Percentiles rank a stretch among this genome's conserved stretches.
Conservation (phyloP, 1,140 invertebrate genomes). For the Panagrolaimus sp. region DNA sequence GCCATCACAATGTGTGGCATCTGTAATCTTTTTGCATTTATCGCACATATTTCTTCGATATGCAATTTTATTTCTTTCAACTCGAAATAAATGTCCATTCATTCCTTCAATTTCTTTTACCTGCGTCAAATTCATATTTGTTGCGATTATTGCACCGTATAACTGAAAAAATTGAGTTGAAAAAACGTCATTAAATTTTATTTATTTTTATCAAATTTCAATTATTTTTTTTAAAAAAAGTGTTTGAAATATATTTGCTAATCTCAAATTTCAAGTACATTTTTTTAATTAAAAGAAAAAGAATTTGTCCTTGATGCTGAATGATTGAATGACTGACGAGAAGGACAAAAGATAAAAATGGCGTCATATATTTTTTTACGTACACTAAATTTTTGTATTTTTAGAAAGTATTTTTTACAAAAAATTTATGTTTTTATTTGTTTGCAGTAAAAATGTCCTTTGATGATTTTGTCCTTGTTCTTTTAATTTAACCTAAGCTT, state of each 20-base stretch:
- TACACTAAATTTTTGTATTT: too few species aligned
- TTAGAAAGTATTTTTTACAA: too few species aligned
- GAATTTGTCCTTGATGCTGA: neutral
- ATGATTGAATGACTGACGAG: too few species aligned
- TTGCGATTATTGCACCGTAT: slow-evolving; percentile 25
- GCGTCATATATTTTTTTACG: too few species aligned
- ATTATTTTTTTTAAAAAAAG: too few species aligned
- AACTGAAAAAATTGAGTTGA: neutral
- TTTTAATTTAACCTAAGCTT: too few species aligned
- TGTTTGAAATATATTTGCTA: too few species aligned
- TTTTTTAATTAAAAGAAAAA: neutral
- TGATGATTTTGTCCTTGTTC: too few species aligned
- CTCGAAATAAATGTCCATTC: slow-evolving; percentile 27
- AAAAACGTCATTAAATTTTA: neutral
- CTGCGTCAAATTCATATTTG: slow-evolving; percentile 23
- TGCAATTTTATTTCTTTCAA: slow-evolving; percentile 20
- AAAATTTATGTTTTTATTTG: too few species aligned
- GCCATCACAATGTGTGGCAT: slow-evolving; percentile 28
- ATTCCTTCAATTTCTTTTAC: slow-evolving; percentile 16
- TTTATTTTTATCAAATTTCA: too few species aligned
- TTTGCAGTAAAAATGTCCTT: too few species aligned
- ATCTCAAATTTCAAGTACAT: neutral
- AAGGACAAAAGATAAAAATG: too few species aligned
- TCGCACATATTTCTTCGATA: slow-evolving; percentile 21
- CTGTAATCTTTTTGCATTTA: slow-evolving; percentile 25